phyloP scores from a whole-genome alignment of 2,113 vertebrate genomes.

The Salminus brasiliensis region DNA sequence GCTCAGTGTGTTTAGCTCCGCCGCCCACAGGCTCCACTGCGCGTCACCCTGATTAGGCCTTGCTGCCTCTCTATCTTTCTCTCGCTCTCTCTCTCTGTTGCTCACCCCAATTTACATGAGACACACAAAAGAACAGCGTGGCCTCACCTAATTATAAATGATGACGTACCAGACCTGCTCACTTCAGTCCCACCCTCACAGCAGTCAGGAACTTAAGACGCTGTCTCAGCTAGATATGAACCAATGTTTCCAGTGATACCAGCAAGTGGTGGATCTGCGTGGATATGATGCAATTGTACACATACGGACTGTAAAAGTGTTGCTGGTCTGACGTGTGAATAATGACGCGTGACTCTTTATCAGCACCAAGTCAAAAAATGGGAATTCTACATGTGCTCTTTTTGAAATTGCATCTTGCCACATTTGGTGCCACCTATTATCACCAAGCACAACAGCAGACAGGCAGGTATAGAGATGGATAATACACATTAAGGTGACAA shows the following conservation, averaged over 20 bases:
- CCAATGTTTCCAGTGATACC: neutral
- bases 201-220: neutral
- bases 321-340: neutral
- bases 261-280: neutral
- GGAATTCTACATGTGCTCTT: neutral
- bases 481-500: neutral
- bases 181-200: neutral
- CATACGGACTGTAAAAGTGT: conserved; percentile 25
- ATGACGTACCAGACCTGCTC: neutral
- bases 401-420: neutral
- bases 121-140: conserved; percentile 3
- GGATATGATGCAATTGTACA: neutral
- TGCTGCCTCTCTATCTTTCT: conserved; percentile 7
- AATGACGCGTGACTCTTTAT: no score
- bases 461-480: neutral
- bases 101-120: conserved; percentile 17
- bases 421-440: neutral
- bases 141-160: neutral
- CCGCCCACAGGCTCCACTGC: conserved; percentile 35
- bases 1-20: conserved; percentile 20
- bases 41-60: conserved; percentile 33
- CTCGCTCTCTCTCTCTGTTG: neutral
- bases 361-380: neutral
- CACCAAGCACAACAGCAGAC: neutral
- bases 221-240: neutral